phyloP scores from a whole-genome alignment of 2,113 vertebrate species.

The Engystomops pustulosus region DNA sequence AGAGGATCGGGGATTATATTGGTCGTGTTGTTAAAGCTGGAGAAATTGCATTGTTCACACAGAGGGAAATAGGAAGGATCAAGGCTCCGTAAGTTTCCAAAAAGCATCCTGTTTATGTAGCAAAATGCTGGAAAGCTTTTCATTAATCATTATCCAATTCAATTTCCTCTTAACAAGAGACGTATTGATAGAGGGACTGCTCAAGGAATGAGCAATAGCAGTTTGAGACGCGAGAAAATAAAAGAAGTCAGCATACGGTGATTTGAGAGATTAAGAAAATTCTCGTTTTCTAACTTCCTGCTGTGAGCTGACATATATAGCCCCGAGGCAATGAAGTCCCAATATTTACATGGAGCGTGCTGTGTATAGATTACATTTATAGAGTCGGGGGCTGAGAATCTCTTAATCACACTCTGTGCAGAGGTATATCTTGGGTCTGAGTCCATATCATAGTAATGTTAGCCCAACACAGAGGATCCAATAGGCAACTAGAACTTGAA shows the following conservation, averaged over 20 bases:
- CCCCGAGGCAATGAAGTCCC: background rate
- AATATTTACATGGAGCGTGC: background rate
- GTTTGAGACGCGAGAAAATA: constrained; percentile 26
- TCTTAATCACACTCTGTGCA: too few species aligned
- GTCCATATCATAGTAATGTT: too few species aligned
- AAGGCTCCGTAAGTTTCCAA: constrained; percentile 33
- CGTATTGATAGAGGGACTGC: constrained; percentile 39
- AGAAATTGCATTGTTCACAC: background rate
- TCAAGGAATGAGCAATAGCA: constrained; percentile 34
- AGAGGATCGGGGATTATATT: background rate
- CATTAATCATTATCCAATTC: constrained; percentile 51
- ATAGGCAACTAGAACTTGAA: too few species aligned
- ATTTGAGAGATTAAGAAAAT: constrained; percentile 37
- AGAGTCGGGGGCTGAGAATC: background rate
- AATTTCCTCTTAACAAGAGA: constrained; percentile 49
- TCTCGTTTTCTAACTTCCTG: background rate
- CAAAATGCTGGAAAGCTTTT: constrained; percentile 33
- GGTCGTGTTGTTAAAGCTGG: background rate
- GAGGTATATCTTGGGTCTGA: too few species aligned
- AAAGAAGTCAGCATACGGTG: constrained; percentile 39
- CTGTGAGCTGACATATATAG: constrained; percentile 10
- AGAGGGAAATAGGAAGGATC: constrained; percentile 8
- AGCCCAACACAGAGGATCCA: too few species aligned
- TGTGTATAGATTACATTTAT: background rate
- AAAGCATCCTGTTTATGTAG: constrained; percentile 39